phyloP scores from a whole-genome alignment of 2,113 vertebrate species.

The Pardalotus punctatus region DNA sequence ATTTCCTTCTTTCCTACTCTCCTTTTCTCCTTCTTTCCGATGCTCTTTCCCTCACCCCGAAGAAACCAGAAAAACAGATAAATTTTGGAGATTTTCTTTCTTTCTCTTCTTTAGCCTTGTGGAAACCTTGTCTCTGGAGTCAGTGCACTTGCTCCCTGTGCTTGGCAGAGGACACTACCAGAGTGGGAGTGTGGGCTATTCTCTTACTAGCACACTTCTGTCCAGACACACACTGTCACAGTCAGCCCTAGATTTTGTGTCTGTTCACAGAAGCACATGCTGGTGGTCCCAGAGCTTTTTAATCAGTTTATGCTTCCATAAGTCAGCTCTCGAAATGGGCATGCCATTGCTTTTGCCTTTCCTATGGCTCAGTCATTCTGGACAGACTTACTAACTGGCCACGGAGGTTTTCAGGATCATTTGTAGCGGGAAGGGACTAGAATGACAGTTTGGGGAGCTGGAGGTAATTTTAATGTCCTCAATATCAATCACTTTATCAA shows the following conservation, averaged over 20 bases:
- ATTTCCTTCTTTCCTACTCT: neutral
- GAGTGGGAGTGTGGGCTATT: neutral
- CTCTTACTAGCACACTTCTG: neutral
- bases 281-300: neutral
- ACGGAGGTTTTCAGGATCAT: neutral
- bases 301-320: neutral
- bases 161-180: neutral
- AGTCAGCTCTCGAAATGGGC: neutral
- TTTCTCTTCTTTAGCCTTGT: neutral
- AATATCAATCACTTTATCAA: neutral
- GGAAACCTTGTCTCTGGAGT: neutral
- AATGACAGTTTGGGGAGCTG: neutral
- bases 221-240: fast-evolving
- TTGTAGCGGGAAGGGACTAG: neutral
- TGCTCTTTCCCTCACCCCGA: neutral
- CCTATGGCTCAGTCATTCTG: neutral
- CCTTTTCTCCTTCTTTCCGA: neutral
- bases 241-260: neutral
- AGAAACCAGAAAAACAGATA: neutral
- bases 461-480: neutral
- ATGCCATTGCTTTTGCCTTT: neutral
- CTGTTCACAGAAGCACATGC: neutral
- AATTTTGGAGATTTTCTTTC: neutral
- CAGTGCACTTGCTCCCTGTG: neutral
- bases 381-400: neutral